Conservation (phyloP, 2,888 invertebrate genomes). For the Ennomos fuscantarius region DNA sequence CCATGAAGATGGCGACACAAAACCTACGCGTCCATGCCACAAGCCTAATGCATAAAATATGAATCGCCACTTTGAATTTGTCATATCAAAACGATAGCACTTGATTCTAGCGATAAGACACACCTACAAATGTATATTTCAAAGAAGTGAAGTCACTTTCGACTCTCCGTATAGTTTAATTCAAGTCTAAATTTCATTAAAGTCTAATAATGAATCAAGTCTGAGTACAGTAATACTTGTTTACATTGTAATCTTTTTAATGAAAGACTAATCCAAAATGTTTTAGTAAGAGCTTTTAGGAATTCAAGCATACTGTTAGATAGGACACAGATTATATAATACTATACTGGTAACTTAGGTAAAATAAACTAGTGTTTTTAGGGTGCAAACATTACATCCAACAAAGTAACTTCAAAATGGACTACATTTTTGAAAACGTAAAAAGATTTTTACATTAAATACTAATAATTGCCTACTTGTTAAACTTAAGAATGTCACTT, state of each 20-base stretch:
- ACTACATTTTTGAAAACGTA: too few species aligned
- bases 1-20: slow-evolving; percentile 42
- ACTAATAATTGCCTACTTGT: too few species aligned
- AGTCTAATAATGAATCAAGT: slow-evolving; percentile 8
- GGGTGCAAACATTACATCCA: too few species aligned
- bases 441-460: too few species aligned
- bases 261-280: slow-evolving; percentile 33
- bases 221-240: not conserved
- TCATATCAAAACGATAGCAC: slow-evolving; percentile 69
- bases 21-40: slow-evolving; percentile 55
- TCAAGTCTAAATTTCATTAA: slow-evolving; percentile 1
- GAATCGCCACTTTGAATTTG: slow-evolving; percentile 75
- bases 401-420: too few species aligned
- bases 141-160: not conserved
- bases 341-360: too few species aligned
- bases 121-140: slow-evolving; percentile 44
- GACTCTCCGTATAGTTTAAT: not conserved
- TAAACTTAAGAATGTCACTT: too few species aligned
- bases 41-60: slow-evolving; percentile 78
- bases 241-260: slow-evolving; percentile 25
- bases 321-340: too few species aligned
- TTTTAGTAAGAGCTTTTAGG: not conserved
- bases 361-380: not conserved
- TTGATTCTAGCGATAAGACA: slow-evolving; percentile 60
- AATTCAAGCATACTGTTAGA: too few species aligned